phyloP scores from a whole-genome alignment of 1,140 invertebrate genomes.

The Platorchestia sp. region DNA sequence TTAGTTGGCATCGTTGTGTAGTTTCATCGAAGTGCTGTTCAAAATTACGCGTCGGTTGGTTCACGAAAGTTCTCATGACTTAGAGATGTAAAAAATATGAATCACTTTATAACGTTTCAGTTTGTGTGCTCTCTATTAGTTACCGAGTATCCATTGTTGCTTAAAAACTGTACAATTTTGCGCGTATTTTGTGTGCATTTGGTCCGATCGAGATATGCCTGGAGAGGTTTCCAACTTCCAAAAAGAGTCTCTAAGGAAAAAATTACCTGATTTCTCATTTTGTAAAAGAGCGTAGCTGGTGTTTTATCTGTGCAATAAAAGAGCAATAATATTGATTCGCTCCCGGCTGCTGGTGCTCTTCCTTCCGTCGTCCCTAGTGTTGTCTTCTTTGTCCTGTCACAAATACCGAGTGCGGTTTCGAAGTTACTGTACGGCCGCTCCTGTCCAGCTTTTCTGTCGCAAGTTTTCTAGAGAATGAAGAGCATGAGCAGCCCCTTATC shows the following conservation, averaged over 20 bases:
- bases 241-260: neutral
- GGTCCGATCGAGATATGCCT: neutral
- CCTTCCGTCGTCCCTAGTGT: neutral
- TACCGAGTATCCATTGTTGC: neutral
- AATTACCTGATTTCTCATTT: neutral
- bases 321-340: conserved; percentile 24
- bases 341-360: conserved; percentile 24
- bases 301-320: conserved; percentile 21
- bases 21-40: neutral
- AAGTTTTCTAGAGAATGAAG: neutral
- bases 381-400: neutral
- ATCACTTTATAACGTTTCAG: neutral
- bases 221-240: neutral
- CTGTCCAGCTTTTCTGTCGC: neutral
- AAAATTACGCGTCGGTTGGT: neutral
- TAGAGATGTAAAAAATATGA: neutral
- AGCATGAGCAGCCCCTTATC: neutral
- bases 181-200: neutral
- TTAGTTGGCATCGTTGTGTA: neutral
- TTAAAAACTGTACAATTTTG: neutral
- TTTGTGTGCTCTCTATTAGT: neutral
- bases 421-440: neutral
- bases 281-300: neutral
- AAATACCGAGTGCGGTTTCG: neutral
- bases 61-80: neutral